phyloP scores from a whole-genome alignment of 2,113 vertebrate species.

The Vulpes ferrilata region DNA sequence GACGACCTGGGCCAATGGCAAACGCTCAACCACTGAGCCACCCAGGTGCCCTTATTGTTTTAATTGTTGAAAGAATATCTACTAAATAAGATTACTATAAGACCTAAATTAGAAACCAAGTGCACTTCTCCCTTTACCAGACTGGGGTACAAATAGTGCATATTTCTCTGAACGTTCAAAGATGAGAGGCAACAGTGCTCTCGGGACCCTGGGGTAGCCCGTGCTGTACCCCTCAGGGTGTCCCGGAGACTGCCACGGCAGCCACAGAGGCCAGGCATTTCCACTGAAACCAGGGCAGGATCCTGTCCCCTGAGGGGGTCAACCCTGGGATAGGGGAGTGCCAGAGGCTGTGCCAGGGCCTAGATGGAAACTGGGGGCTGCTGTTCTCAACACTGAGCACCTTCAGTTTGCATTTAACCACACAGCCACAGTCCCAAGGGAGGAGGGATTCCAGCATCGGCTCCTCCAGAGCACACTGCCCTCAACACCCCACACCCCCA shows the following conservation, averaged over 20 bases:
- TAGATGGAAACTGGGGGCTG: not conserved
- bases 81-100: not conserved
- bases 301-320: not conserved
- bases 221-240: accelerated
- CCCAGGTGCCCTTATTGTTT: not conserved
- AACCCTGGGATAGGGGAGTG: not conserved
- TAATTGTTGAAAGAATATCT: not conserved
- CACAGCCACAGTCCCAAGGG: not conserved
- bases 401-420: not conserved
- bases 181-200: not conserved
- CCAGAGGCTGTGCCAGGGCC: not conserved
- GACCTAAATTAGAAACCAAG: not conserved
- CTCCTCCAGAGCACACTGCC: not conserved
- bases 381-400: not conserved
- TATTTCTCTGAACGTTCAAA: not conserved
- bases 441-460: not conserved
- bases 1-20: too few species aligned
- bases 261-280: too few species aligned
- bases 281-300: not conserved
- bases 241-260: not conserved
- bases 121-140: not conserved
- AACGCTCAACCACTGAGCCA: too few species aligned
- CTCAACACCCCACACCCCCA: not conserved
- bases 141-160: not conserved
- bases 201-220: accelerated